phyloP scores from a whole-genome alignment of 2,113 vertebrate genomes.

The Sardina pilchardus region DNA sequence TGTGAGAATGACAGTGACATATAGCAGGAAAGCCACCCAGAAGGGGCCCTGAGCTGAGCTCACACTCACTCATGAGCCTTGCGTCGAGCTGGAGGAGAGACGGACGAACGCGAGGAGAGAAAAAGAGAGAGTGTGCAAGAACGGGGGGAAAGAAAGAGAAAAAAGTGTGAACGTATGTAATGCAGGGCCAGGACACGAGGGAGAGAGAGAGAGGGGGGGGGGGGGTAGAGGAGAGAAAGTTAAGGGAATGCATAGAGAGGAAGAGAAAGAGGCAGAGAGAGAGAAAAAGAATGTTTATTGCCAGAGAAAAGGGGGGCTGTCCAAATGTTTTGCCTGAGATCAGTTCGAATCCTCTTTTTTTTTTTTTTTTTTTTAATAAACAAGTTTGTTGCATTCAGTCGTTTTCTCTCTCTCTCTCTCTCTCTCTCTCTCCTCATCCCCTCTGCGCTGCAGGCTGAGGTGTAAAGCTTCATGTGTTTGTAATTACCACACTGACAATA shows the following conservation, averaged over 20 bases:
- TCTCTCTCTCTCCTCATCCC: not conserved
- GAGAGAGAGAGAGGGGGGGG: not conserved
- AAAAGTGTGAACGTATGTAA: not conserved
- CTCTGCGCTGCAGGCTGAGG: not conserved
- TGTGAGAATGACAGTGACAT: conserved; percentile 53
- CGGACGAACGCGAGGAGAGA: conserved; percentile 12
- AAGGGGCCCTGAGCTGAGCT: conserved; percentile 49
- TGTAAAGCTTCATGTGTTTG: conserved; percentile 27
- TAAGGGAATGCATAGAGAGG: not conserved
- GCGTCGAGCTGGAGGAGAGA: conserved; percentile 33
- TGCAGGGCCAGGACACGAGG: not conserved
- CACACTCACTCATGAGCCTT: conserved; percentile 49
- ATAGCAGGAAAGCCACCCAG: conserved; percentile 54
- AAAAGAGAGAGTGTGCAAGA: not conserved
- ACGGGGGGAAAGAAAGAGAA: not conserved
- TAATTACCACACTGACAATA: conserved; percentile 15
- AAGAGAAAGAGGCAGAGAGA: not conserved
- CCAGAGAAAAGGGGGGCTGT: conserved; percentile 18
- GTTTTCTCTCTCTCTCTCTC: not conserved
- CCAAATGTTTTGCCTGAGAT: conserved; percentile 19
- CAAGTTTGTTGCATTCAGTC: not conserved
- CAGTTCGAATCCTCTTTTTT: not conserved
- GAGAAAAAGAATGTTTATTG: not conserved
- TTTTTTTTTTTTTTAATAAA: not conserved
- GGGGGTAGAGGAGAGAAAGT: not conserved